These are phyloP conservation scores for Orchesella flavescens DNA, from an alignment of 2,888 invertebrate genomes.

Conservation along the genomic window DNA sequence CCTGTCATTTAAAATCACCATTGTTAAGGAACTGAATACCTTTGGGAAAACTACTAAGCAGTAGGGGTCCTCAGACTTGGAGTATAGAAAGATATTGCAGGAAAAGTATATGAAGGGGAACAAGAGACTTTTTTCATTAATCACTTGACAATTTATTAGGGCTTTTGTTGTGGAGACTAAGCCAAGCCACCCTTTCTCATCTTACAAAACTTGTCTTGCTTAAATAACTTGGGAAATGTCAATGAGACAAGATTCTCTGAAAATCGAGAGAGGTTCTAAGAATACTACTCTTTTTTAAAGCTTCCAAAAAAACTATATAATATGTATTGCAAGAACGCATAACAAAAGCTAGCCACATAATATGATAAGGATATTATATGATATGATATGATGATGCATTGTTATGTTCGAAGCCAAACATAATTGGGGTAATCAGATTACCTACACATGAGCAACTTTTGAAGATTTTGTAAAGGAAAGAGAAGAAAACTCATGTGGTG, in stretches of 20 bases:
- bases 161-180: not conserved
- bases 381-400: not conserved
- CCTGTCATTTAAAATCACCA: too few species aligned
- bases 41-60: too few species aligned
- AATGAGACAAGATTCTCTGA: not conserved
- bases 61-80: too few species aligned
- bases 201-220: not conserved
- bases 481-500: too few species aligned
- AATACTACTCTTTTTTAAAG: not conserved
- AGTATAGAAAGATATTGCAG: too few species aligned
- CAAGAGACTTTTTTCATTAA: not conserved
- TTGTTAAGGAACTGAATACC: too few species aligned
- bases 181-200: not conserved
- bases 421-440: constrained; percentile 22
- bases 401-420: not conserved
- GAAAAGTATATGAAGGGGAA: not conserved
- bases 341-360: not conserved
- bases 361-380: not conserved
- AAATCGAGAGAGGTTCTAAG: not conserved
- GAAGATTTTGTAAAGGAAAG: too few species aligned
- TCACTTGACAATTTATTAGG: constrained; percentile 18
- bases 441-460: not conserved
- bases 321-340: not conserved
- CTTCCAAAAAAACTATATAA: not conserved
- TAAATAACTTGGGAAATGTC: not conserved